These are phyloP conservation scores for Calyptomena viridis DNA, from an alignment of 2,113 vertebrate genomes.

Conservation along the genomic window DNA sequence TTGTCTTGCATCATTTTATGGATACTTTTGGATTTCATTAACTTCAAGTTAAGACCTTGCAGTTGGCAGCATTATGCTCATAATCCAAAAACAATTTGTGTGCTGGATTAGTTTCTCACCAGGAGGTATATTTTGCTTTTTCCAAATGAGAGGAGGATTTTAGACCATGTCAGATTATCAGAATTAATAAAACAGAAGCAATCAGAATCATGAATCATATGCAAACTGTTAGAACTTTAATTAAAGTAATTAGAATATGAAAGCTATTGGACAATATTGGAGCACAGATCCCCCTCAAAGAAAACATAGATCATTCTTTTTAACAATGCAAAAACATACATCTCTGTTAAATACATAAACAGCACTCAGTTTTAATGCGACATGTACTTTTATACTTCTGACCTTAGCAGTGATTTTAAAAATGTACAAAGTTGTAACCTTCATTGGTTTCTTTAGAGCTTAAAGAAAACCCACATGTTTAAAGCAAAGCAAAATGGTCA, in stretches of 20 bases:
- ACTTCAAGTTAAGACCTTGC: neutral
- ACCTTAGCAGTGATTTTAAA: constrained; percentile 14
- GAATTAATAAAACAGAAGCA: constrained; percentile 36
- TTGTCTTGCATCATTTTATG: neutral
- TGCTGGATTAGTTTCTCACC: neutral
- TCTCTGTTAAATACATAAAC: constrained; percentile 32
- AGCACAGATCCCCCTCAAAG: constrained; percentile 3
- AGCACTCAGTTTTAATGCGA: constrained; percentile 30
- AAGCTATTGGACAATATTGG: constrained; percentile 35
- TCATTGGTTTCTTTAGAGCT: constrained; percentile 1
- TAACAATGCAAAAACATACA: constrained; percentile 33
- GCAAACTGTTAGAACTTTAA: constrained; percentile 65
- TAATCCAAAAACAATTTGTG: neutral
- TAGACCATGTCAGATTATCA: neutral
- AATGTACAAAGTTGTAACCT: constrained; percentile 23
- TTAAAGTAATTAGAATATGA: constrained; percentile 60
- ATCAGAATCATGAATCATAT: neutral
- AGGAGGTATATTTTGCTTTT: neutral
- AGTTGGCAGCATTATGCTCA: neutral
- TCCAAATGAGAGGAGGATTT: neutral
- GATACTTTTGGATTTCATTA: neutral
- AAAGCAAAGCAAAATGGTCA: neutral
- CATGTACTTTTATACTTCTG: neutral
- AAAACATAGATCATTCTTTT: constrained; percentile 14
- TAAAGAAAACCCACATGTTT: neutral